These are phyloP conservation scores for Dasyurus viverrinus DNA, from an alignment of 2,113 vertebrate species.

Conservation along the genomic window DNA sequence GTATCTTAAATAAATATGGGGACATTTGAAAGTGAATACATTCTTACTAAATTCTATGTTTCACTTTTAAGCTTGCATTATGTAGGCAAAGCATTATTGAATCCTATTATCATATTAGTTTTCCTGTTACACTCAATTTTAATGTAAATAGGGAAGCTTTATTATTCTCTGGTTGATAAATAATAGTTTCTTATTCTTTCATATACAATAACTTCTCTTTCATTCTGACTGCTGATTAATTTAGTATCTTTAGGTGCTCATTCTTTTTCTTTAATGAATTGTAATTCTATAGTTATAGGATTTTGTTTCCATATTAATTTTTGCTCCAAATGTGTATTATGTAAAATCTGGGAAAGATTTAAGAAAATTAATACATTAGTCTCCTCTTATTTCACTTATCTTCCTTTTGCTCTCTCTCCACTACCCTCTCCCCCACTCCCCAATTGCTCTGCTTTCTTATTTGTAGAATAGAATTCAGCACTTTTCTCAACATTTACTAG, in stretches of 20 bases:
- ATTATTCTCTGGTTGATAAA: not conserved
- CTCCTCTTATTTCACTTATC: not conserved
- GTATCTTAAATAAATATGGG: not conserved
- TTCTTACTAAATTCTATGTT: not conserved
- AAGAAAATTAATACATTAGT: not conserved
- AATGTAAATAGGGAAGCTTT: not conserved
- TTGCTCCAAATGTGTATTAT: not conserved
- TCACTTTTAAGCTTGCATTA: not conserved
- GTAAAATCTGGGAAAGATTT: not conserved
- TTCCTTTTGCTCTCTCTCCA: not conserved
- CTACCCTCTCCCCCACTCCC: too few species aligned
- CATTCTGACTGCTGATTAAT: not conserved
- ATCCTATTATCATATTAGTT: not conserved
- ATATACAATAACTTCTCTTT: not conserved
- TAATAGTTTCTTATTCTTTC: not conserved
- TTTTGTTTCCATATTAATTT: conserved; percentile 19
- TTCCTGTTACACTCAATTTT: not conserved
- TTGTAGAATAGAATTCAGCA: not conserved
- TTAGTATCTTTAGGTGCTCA: not conserved
- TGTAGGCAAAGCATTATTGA: not conserved
- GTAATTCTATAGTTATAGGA: not conserved
- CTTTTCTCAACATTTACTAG: not conserved
- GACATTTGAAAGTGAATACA: not conserved
- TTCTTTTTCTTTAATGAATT: conserved; percentile 6
- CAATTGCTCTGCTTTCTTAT: not conserved